These are phyloP conservation scores for Pseudolaguvia tuberculata DNA, from an alignment of 2,113 vertebrate genomes.

Conservation along the genomic window DNA sequence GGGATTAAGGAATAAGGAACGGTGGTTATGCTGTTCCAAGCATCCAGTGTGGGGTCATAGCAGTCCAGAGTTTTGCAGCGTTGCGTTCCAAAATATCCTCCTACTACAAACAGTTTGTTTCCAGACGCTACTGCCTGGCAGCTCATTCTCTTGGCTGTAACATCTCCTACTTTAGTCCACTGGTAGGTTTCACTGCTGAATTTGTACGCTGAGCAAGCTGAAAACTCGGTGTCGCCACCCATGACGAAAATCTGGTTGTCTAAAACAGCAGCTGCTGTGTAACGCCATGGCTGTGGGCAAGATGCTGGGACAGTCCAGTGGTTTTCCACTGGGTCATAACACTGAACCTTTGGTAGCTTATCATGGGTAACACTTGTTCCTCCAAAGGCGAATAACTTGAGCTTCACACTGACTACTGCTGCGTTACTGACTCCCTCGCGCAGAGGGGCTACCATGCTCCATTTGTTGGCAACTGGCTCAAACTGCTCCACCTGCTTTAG, in stretches of 20 bases:
- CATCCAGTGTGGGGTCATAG: conserved; percentile 76
- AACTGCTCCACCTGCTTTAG: conserved; percentile 82
- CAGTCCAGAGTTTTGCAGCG: conserved; percentile 80
- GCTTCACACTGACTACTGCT: conserved; percentile 77
- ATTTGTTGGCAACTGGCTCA: conserved; percentile 76
- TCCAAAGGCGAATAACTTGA: conserved; percentile 79
- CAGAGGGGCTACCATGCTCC: conserved; percentile 78
- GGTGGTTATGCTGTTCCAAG: conserved; percentile 80
- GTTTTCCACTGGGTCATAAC: conserved; percentile 77
- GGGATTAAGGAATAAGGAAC: conserved; percentile 81
- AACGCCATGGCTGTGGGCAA: conserved; percentile 80
- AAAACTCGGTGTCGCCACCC: conserved; percentile 79
- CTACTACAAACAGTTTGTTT: conserved; percentile 79
- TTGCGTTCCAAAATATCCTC: conserved; percentile 80
- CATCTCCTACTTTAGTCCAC: conserved; percentile 80
- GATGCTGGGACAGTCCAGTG: conserved; percentile 75
- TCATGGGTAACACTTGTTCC: conserved; percentile 78
- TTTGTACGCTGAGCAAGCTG: conserved; percentile 78
- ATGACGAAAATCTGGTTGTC: conserved; percentile 79
- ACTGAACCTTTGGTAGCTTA: conserved; percentile 79
- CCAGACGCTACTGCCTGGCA: conserved; percentile 80
- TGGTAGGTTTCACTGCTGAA: conserved; percentile 79
- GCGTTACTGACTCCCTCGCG: conserved; percentile 80
- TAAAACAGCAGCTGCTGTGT: conserved; percentile 76
- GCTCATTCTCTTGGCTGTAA: conserved; percentile 78